Percentiles rank a stretch among this genome's conserved stretches.
These are phyloP conservation scores for Acanthosepion lycidas DNA, from an alignment of 2,888 invertebrate species.

Conservation along the genomic window DNA sequence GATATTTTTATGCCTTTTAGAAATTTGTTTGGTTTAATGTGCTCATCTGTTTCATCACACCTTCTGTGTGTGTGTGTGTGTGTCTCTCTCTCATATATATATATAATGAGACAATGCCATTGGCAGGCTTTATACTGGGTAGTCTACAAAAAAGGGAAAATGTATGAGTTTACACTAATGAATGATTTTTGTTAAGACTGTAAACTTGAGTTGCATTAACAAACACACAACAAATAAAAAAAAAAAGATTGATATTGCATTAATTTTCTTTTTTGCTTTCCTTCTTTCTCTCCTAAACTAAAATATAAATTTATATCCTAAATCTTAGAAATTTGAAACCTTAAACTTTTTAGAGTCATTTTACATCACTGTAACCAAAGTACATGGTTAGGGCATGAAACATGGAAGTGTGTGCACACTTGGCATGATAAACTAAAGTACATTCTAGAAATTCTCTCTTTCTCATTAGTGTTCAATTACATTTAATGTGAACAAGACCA, in stretches of 20 bases:
- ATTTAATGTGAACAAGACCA: not conserved
- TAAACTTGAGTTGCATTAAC: too few species aligned
- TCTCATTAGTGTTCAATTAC: not conserved
- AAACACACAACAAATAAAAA: too few species aligned
- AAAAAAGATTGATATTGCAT: not conserved
- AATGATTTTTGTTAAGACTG: too few species aligned
- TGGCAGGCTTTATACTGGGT: too few species aligned
- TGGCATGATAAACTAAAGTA: not conserved
- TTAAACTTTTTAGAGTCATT: not conserved
- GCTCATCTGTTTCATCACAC: too few species aligned
- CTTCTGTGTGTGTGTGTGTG: too few species aligned
- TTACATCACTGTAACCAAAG: not conserved
- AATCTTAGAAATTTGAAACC: not conserved
- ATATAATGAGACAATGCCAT: too few species aligned
- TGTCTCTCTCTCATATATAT: too few species aligned
- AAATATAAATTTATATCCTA: not conserved
- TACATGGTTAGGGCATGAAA: not conserved
- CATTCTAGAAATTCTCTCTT: slow-evolving; percentile 5
- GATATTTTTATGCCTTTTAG: too few species aligned
- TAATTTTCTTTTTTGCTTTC: not conserved
- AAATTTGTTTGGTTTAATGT: too few species aligned
- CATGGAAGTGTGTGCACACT: not conserved
- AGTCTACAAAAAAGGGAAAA: too few species aligned
- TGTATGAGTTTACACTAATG: too few species aligned
- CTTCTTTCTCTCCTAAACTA: not conserved